Percentiles rank a stretch among this genome's conserved stretches.
phyloP scores from a whole-genome alignment of 2,113 vertebrate genomes.

The Zosterops borbonicus region DNA sequence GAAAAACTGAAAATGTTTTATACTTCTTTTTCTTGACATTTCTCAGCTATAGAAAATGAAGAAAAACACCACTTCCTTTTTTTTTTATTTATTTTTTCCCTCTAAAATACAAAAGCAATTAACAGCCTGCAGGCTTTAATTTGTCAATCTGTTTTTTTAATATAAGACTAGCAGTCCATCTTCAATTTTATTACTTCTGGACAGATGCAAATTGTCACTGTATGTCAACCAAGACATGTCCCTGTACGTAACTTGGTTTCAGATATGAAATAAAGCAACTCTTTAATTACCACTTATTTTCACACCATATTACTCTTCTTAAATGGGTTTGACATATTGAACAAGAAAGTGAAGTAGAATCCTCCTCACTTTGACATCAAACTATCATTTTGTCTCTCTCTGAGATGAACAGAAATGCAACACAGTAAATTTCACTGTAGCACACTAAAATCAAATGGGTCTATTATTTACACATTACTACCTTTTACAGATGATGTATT shows the following conservation, averaged over 20 bases:
- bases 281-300: constrained; percentile 17
- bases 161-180: not conserved
- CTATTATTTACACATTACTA: not conserved
- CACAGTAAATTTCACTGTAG: not conserved
- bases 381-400: not conserved
- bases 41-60: not conserved
- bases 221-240: not conserved
- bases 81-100: not conserved
- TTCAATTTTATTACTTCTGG: not conserved
- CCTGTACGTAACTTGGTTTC: not conserved
- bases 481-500: not conserved
- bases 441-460: not conserved
- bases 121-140: not conserved
- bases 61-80: not conserved
- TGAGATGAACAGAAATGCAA: not conserved
- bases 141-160: not conserved
- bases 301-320: not conserved
- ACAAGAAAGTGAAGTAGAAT: not conserved
- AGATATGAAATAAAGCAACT: not conserved
- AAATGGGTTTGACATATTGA: not conserved
- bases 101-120: not conserved
- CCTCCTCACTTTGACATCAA: not conserved
- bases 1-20: not conserved
- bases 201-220: not conserved
- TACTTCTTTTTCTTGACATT: not conserved